A percentile compares a stretch with the other conserved stretches of the same genome.
These are phyloP conservation scores for Cyclargus thomasi DNA, from an alignment of 1,140 invertebrate genomes.

Conservation along the genomic window DNA sequence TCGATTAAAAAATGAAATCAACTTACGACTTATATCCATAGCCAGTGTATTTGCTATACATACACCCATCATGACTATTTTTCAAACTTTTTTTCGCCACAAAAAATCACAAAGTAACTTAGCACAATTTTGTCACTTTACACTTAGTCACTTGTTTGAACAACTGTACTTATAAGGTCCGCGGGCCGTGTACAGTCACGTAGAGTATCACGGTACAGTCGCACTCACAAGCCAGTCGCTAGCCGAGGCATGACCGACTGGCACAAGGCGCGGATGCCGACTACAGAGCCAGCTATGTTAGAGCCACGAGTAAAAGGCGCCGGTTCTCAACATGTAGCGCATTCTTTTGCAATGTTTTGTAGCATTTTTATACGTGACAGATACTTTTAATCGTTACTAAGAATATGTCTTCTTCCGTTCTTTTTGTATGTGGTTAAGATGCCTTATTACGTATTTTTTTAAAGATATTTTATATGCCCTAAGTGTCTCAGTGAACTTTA, in stretches of 20 bases:
- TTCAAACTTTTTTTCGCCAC: neutral
- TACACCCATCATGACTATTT: conserved; percentile 45
- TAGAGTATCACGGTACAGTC: neutral
- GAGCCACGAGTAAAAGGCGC: conserved; percentile 19
- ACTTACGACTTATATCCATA: conserved; percentile 64
- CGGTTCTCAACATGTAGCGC: neutral
- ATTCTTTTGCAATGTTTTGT: conserved; percentile 27
- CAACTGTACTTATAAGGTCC: neutral
- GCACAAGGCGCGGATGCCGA: conserved; percentile 30
- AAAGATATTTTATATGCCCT: too few relatives aligned
- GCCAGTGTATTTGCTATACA: conserved; percentile 54
- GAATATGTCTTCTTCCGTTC: too few relatives aligned
- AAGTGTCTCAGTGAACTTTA: too few relatives aligned
- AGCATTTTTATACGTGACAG: neutral
- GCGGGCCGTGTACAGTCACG: neutral
- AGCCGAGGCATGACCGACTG: conserved; percentile 29
- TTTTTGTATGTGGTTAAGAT: too few relatives aligned
- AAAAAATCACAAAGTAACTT: neutral
- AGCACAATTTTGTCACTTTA: neutral
- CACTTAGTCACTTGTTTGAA: neutral
- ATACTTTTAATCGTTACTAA: neutral
- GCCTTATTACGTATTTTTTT: too few relatives aligned
- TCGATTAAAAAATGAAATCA: conserved; percentile 12
- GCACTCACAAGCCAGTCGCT: neutral
- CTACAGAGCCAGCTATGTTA: conserved; percentile 27